Evolutionary conservation across 2,888 invertebrate genomes (phyloP), one percentile per base, ranked within the genome.

Genomic region (Agonopterix alstromeriana): DNA sequence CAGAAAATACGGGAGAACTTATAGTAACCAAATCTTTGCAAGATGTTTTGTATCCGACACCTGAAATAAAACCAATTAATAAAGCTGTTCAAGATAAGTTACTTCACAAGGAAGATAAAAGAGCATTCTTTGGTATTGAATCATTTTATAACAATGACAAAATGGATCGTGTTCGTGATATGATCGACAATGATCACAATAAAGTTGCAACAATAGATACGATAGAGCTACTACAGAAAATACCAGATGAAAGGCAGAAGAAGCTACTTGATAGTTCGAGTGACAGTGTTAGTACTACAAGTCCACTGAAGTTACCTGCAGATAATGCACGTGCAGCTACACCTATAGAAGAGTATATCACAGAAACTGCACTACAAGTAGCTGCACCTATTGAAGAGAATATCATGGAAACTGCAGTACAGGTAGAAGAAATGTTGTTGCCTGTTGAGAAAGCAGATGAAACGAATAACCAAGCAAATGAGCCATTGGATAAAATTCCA

Each of bases 31-130:
- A 56, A 47, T 43, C 54, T 47, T 47, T 64, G 36, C 65, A 71
- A 51, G 73, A 77, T 57, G 76, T 77, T 3, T 53, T 78, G 44
- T 77, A 78, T 58, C 78, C 77, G 1, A 74, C 77, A n/a, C 73
- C 71, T 68, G 77, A 78, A 70, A 78, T 78, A 48, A 76, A 76
- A 57, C 77, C 76, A 8, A 64, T 74, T 0, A 70, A 69, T 54
- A 61, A 63, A 49, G 66, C 72, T 45, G 46, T 51, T 43, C 48
- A 51, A 9, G 59, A 61, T 14, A 52, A 52, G 35, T 43, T 52
- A 12, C 36, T 17, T 35, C 42, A 45, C 42, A 50, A 35, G 10
- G 45, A 46, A 10, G 42, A 46, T 8, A 17, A 45, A 10, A 43
- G 35, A 43, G 27, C 5, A 27, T 27, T 27, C 7, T 27, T 5